Conservation (phyloP, 2,113 vertebrate genomes). For the Petrocephalus microphthalmus region DNA sequence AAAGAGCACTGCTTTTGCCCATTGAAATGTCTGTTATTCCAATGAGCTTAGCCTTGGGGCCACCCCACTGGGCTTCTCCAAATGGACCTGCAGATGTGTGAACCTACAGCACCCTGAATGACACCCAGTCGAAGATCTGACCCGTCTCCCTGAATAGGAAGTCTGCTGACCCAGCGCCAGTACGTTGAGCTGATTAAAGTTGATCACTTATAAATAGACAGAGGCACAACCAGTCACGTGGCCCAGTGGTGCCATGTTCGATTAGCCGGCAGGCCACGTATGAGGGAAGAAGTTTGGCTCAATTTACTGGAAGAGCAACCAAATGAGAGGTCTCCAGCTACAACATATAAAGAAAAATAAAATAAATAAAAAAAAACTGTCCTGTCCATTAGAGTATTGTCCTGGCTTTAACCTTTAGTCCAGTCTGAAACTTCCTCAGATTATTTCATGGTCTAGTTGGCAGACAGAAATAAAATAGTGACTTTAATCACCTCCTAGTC, state of each 20-base stretch:
- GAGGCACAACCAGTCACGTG: background rate
- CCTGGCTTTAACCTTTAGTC: background rate
- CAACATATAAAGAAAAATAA: background rate
- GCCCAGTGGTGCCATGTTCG: background rate
- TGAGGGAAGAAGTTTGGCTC: background rate
- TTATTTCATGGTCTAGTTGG: slow-evolving; percentile 9
- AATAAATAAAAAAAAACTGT: background rate
- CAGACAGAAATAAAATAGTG: background rate
- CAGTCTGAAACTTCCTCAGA: background rate
- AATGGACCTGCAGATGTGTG: background rate
- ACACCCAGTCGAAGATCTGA: background rate
- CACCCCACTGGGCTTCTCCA: background rate
- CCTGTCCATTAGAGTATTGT: background rate
- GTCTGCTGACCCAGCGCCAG: background rate
- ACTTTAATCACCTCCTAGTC: background rate
- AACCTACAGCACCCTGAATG: background rate
- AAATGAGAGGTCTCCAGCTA: background rate
- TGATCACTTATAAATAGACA: background rate
- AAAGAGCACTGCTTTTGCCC: background rate
- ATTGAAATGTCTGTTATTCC: background rate
- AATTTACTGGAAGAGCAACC: background rate
- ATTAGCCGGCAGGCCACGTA: background rate
- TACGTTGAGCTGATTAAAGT: background rate
- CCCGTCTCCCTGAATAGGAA: background rate
- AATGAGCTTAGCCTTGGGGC: background rate